Base-by-base conservation (phyloP, 1,140 invertebrate genomes). In the Neodiprion pinetum region DNA sequence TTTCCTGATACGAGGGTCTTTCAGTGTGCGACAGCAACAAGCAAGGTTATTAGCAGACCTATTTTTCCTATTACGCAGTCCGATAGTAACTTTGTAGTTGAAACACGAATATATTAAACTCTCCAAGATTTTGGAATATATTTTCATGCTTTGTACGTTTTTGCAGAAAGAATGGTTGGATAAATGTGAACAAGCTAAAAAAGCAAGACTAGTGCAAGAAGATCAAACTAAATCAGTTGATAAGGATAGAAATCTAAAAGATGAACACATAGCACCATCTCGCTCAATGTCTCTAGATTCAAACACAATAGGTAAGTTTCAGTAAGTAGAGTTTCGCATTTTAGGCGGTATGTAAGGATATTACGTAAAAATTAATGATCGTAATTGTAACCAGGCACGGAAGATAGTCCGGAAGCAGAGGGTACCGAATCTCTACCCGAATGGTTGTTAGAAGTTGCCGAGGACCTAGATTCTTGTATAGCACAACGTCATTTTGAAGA, bases 401-500 rank as follows among this genome's bases (percentile, higher is more conserved):
- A 92, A 74, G 89, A 90, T 70, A 86, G 92, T 80, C 87, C 91
- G 74, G 84, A 89, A 7, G 75, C 77, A 0, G 87, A 92, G 86
- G 88, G 90, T 82, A 81, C 86, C 79, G 85, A 91, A 72, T 79
- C 85, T 5, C 88, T 93, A 48, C 95, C 95, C 0, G 96, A 98
- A 79, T 99, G 98, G 98, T 86, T 99, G 48, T 82, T 93, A 72
- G 97, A 99, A 87, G 92, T 97, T 0, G 93, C 96, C 21, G 98
- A 99, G 86, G 97, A 99, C 87, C 89, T 99, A 28, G 98, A 99
- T 89, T 97, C 99, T 17, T 93, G 94, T 76, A 97, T 99, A 79
- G 98, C 98, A n/a, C 97, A 99, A 86, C 91, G 98, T 80, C 96
- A 99, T 84, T 99, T 99, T 86, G 97, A 99, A 86, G 95, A 97